Percentiles rank a stretch among this genome's conserved stretches.
Evolutionary conservation across 1,140 invertebrate species (phyloP).

Genomic region (Ips nitidus): DNA sequence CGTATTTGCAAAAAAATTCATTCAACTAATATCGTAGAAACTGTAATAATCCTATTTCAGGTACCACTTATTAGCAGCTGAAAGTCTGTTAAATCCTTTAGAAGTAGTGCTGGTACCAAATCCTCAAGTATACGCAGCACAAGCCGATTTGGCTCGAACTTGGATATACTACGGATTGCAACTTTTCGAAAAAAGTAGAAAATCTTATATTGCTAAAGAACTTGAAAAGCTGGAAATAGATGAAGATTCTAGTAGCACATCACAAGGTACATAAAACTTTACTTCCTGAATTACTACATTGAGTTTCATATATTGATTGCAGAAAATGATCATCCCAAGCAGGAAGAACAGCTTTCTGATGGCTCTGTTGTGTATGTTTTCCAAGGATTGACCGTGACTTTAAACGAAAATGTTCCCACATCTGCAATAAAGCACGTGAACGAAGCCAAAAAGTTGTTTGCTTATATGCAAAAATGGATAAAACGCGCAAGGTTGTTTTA

Average conservation of each 20-base stretch:
- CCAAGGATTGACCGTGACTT: conserved; percentile 28
- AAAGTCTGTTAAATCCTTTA: conserved; percentile 43
- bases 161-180: conserved; percentile 46
- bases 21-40: not conserved
- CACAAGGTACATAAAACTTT: not conserved
- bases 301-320: not conserved
- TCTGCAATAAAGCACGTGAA: conserved; percentile 49
- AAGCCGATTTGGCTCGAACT: conserved; percentile 45
- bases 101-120: conserved; percentile 38
- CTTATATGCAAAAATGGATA: conserved; percentile 65
- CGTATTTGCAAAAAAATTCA: no score
- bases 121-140: conserved; percentile 38
- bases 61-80: conserved; percentile 45
- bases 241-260: not conserved
- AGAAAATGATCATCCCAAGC: no score
- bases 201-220: conserved; percentile 1
- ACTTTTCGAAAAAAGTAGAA: conserved; percentile 42
- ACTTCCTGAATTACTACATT: not conserved
- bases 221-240: conserved; percentile 13
- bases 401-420: conserved; percentile 38
- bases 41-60: conserved; percentile 19
- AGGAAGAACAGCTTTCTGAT: no score
- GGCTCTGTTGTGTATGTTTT: conserved; percentile 11
- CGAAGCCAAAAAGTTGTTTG: conserved; percentile 62
- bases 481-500: conserved; percentile 67